Evolutionary conservation across 2,113 vertebrate genomes (phyloP), one percentile per base, ranked within the genome.

Genomic region (Symphodus melops): DNA sequence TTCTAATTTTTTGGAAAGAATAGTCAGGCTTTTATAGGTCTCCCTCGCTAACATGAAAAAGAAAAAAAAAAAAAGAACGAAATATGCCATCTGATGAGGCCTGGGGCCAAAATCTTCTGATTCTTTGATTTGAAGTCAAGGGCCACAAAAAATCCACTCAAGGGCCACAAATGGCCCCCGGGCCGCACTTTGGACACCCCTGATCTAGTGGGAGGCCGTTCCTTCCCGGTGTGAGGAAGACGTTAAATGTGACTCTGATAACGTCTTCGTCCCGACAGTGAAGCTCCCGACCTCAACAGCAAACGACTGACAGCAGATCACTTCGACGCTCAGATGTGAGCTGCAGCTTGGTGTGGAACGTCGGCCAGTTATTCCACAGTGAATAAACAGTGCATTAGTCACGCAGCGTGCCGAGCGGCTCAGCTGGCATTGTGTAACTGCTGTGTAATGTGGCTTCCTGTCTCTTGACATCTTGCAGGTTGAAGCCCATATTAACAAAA

Each of bases 351-450:
- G 54, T 56, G 20, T 3, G 25, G 23, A 54, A 21, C 60, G 65
- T 44, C 7, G 0, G 11, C 4, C 53, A 78, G 73, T 72, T 67
- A 20, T 72, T 87, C 65, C 70, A 48, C 64, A 2, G 65, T 25
- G 72, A 53, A 88, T 82, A 87, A 88, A 89, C 86, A 79, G 37
- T 12, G 58, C 75, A 79, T 82, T 60, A 75, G 75, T 89, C 81
- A 79, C 23, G 60, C 69, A 12, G 59, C 1, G 76, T 57, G 69
- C 66, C 72, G 77, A 88, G 81, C 72, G 81, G 83, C 65, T 53
- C 8, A 23, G 72, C 81, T 82, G 83, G 80, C 68, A 84, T 89
- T 91, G 85, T 89, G 81, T 86, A 88, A 89, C 86, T 81, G n/a
- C 78, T 82, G 83, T 57, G 68, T 65, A 69, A 82, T 61, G 83